Evolutionary conservation across 2,113 vertebrate species (phyloP), one percentile per base, ranked within the genome.

Genomic region (Nestor notabilis): DNA sequence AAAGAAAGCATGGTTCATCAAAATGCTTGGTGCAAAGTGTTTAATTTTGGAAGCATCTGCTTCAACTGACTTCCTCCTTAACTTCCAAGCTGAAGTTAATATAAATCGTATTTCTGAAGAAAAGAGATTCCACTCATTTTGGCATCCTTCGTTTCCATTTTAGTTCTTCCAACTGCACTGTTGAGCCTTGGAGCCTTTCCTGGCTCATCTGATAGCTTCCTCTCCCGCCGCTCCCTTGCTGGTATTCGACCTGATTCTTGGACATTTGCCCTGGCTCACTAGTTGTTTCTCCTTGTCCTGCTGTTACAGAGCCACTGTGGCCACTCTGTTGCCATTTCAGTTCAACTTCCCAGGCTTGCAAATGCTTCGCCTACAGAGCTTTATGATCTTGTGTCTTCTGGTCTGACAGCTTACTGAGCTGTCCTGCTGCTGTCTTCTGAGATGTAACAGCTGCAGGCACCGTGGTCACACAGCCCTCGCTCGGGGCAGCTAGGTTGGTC

Each of bases 141-240:
- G 96, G 94, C 92, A 93, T 76, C 74, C 13, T 39, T n/a, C 17
- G 5, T 60, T 92, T 87, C 89, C 77, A 87, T 87, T 95, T 96
- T 77, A 84, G 44, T 84, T 93, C 83, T 95, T 95, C 77, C 81
- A 92, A 24, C 25, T 50, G 61, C 61, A 46, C 61, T 89, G 0
- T 21, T 75, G 83, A 94, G 96, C 61, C 77, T 84, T 89, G 81
- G 89, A 97, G 70, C 35, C 55, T 95, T 91, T 91, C 41, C 89
- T 96, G 94, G 87, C 95, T 82, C 61, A 72, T 91, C 77, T 58
- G 83, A 95, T 96, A 89, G 92, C 77, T 95, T 95, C 91, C 92
- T 93, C 77, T 90, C 63, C 43, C 21, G 35, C 63, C 0, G 69
- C 74, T 95, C 77, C 47, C 65, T 95, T 92, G 89, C 95, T 95